These are phyloP conservation scores for Saccostrea echinata DNA, from an alignment of 1,140 invertebrate genomes.

Conservation along the genomic window DNA sequence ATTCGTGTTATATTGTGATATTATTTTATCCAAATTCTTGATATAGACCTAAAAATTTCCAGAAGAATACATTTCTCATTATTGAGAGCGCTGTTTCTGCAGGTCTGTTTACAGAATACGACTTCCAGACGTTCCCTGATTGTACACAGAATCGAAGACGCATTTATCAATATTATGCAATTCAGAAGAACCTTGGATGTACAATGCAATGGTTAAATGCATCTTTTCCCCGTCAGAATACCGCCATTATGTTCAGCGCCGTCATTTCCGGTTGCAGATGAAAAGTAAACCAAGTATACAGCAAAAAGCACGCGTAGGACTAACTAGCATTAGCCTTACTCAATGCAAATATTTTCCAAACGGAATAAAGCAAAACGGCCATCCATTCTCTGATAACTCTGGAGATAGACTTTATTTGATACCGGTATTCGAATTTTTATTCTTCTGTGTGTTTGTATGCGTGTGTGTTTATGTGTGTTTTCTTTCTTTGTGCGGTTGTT, in stretches of 20 bases:
- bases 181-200: not conserved
- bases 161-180: conserved; percentile 36
- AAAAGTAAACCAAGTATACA: not conserved
- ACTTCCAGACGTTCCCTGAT: not conserved
- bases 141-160: not conserved
- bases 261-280: not conserved
- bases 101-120: not conserved
- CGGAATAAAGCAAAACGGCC: no score
- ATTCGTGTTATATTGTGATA: not conserved
- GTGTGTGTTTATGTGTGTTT: no score
- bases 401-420: no score
- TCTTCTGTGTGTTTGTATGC: no score
- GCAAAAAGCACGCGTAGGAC: no score
- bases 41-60: not conserved
- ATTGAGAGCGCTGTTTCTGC: not conserved
- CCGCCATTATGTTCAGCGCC: not conserved
- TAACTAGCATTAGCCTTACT: no score
- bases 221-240: not conserved
- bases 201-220: not conserved
- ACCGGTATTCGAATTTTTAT: no score
- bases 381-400: no score
- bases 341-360: no score
- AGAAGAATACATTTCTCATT: conserved; percentile 7
- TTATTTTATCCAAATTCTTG: not conserved
- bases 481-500: no score